Base-by-base conservation (phyloP, 2,888 invertebrate species). In the Melanargia galathea region DNA sequence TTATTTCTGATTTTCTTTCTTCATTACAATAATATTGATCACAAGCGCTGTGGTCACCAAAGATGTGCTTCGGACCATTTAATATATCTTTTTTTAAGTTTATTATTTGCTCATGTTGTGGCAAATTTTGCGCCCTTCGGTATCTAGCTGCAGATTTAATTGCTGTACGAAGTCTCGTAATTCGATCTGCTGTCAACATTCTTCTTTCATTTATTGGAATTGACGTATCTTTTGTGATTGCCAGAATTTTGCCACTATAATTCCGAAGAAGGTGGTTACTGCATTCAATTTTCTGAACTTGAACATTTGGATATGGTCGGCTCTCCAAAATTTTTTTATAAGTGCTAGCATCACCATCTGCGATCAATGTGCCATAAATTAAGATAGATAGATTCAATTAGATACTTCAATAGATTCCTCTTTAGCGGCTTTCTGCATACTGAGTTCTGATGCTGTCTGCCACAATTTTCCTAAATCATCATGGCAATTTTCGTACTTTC, bases 191-290 rank as follows among this genome's bases (percentile, higher is more conserved):
- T 33, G 33, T 33, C 33, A 33, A 33, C 3, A 33, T 33, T 33
- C 33, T 4, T 33, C 33, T 33, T 33, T 33, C 33, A 33, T 33
- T 33, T 33, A 33, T 33, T 8, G 33, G 33, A 7, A 33, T 33
- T 33, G 33, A 33, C 33, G 33, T 33, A 33, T 33, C 33, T n/a
- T 33, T 33, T 33, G 33, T 33, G 8, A 33, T 33, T 33, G 33
- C 33, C 4, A 33, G 7, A 4, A 33, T 7, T 33, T 33, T 33
- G 33, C 33, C 7, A 33, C 33, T 33, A 33, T 60, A 60, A 59
- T 67, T 69, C 40, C 70, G 60, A 22, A 69, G 52, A 38, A 73
- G 54, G 46, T 75, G 74, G 45, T 75, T 73, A 3, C 67, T 33
- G 26, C 70, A 75, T 20, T 66, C 33, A 6, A 73, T 67, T 69